Percentiles rank a stretch among this genome's conserved stretches.
Evolutionary conservation across 2,888 invertebrate genomes (phyloP).

Genomic region (Luperina testacea): DNA sequence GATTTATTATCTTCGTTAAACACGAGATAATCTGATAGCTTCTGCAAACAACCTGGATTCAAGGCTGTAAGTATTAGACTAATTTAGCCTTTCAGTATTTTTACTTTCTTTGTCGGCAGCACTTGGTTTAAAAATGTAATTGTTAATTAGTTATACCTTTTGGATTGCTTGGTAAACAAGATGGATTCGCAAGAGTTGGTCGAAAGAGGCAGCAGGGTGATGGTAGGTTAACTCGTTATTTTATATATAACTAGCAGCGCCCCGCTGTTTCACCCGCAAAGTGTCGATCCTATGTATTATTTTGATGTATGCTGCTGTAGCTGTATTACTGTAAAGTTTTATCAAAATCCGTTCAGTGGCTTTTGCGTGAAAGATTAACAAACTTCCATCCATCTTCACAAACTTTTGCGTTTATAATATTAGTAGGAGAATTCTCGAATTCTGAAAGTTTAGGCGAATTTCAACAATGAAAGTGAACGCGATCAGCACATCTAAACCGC

Average conservation of each 20-base stretch:
- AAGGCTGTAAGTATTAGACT: slow-evolving; percentile 66
- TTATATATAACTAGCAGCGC: not conserved
- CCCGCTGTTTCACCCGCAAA: too few relatives aligned
- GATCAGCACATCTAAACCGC: too few relatives aligned
- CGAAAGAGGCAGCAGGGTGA: slow-evolving; percentile 71
- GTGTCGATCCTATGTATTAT: too few relatives aligned
- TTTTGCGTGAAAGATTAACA: too few relatives aligned
- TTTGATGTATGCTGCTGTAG: too few relatives aligned
- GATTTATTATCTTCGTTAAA: slow-evolving; percentile 76
- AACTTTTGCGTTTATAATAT: too few relatives aligned
- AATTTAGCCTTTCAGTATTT: slow-evolving; percentile 63
- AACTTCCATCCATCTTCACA: too few relatives aligned
- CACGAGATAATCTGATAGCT: slow-evolving; percentile 76
- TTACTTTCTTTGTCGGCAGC: slow-evolving; percentile 47
- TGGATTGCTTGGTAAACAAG: not conserved
- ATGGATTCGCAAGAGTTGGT: slow-evolving; percentile 62
- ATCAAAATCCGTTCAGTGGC: too few relatives aligned
- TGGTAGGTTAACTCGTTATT: slow-evolving; percentile 46
- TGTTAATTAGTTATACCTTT: not conserved
- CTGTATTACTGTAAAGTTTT: too few relatives aligned
- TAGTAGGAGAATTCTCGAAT: too few relatives aligned
- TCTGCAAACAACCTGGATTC: slow-evolving; percentile 71
- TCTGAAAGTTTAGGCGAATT: too few relatives aligned
- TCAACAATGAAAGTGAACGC: too few relatives aligned
- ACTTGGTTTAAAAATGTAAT: slow-evolving; percentile 51